Percentiles rank a stretch among this genome's conserved stretches.
Conservation (phyloP, 2,888 invertebrate genomes). For the Nemapogon koenigi region DNA sequence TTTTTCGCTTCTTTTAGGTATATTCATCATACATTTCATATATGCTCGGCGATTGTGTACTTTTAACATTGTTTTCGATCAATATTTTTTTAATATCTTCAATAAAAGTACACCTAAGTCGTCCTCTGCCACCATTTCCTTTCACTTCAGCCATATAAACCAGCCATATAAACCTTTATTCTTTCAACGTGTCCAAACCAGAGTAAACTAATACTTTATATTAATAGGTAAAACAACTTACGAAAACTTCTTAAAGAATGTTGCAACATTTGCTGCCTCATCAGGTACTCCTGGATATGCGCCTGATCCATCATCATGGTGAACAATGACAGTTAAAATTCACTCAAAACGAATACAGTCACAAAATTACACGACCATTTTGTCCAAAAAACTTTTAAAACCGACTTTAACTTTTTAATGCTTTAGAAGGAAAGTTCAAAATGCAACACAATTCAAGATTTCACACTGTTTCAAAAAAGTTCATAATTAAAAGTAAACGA, state of each 20-base stretch:
- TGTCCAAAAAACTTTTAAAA: neutral
- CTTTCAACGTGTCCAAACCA: too few relatives aligned
- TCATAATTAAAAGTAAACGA: constrained; percentile 38
- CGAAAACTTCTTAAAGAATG: constrained; percentile 51
- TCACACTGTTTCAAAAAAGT: constrained; percentile 28
- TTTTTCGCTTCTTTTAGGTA: too few relatives aligned
- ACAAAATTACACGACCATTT: constrained; percentile 14
- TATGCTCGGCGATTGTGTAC: too few relatives aligned
- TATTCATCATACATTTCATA: too few relatives aligned
- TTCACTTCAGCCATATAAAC: too few relatives aligned
- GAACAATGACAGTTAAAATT: constrained; percentile 9
- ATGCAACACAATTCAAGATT: neutral
- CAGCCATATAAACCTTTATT: too few relatives aligned
- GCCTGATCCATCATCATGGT: constrained; percentile 61
- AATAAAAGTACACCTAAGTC: too few relatives aligned
- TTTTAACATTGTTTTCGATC: too few relatives aligned
- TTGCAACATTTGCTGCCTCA: constrained; percentile 58
- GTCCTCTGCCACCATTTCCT: too few relatives aligned
- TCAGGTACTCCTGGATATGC: constrained; percentile 54
- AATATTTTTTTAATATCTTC: too few relatives aligned
- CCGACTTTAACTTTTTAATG: constrained; percentile 20
- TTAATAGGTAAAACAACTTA: constrained; percentile 26
- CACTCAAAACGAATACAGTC: constrained; percentile 19
- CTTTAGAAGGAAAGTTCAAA: neutral
- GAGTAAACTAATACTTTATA: too few relatives aligned